Percentiles rank a stretch among this genome's conserved stretches.
These are phyloP conservation scores for Maniola jurtina DNA, from an alignment of 1,140 invertebrate genomes.

Conservation along the genomic window DNA sequence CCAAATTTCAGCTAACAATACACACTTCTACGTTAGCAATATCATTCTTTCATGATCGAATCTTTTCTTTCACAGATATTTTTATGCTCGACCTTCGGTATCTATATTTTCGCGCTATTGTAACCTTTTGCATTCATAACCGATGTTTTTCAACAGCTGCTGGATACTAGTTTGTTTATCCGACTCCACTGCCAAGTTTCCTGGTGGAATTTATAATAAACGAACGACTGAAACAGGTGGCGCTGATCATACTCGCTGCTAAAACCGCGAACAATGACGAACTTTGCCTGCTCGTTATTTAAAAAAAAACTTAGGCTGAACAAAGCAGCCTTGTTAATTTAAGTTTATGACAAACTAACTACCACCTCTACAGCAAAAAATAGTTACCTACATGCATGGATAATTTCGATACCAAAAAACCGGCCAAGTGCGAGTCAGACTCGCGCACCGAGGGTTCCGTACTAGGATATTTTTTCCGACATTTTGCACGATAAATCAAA, in stretches of 20 bases:
- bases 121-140: constrained; percentile 9
- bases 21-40: too few relatives aligned
- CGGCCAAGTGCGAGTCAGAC: too few relatives aligned
- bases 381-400: too few relatives aligned
- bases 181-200: constrained; percentile 2
- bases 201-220: constrained; percentile 5
- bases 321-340: background rate
- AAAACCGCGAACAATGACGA: constrained; percentile 5
- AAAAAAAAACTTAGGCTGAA: too few relatives aligned
- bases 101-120: background rate
- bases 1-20: too few relatives aligned
- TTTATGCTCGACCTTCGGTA: background rate
- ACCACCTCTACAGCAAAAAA: too few relatives aligned
- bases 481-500: too few relatives aligned
- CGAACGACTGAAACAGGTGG: constrained; percentile 4
- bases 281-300: background rate
- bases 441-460: too few relatives aligned
- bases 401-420: too few relatives aligned
- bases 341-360: too few relatives aligned
- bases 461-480: too few relatives aligned
- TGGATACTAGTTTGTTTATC: background rate
- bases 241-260: background rate
- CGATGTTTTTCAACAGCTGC: background rate
- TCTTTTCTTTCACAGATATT: background rate
- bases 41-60: background rate